phyloP scores from a whole-genome alignment of 1,140 invertebrate genomes.

The Teleopsis dalmanni region DNA sequence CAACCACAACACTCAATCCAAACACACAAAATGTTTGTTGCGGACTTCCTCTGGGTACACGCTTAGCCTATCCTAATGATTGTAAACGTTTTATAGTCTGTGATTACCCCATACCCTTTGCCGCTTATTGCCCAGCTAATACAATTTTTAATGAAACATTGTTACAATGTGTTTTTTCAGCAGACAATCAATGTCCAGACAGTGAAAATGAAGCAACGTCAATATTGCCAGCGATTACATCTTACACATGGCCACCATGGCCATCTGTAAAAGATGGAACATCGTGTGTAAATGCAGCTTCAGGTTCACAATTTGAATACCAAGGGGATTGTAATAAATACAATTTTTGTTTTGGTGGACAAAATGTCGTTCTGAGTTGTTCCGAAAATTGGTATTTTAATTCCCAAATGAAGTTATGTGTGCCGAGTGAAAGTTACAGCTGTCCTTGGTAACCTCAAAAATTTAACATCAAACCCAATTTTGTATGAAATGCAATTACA shows the following conservation, averaged over 20 bases:
- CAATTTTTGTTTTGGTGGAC: conserved; percentile 1
- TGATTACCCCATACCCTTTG: conserved; percentile 23
- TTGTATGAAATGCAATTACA: no score
- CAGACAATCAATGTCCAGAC: not conserved
- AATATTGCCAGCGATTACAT: no score
- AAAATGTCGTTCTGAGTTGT: not conserved
- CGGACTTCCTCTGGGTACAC: conserved; percentile 17
- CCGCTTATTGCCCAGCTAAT: conserved; percentile 12
- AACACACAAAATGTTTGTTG: conserved; percentile 25
- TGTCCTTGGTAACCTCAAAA: conserved; percentile 8
- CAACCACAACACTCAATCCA: conserved; percentile 11
- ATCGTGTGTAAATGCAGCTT: no score
- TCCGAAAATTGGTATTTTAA: conserved; percentile 4
- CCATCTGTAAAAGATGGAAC: not conserved
- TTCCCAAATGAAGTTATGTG: not conserved
- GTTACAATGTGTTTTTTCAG: conserved; percentile 10
- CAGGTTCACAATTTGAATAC: no score
- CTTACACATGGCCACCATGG: not conserved
- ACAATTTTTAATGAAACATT: conserved; percentile 7
- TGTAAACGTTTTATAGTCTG: conserved; percentile 25
- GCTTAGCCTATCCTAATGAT: conserved; percentile 24
- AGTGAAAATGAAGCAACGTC: not conserved
- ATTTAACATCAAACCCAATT: no score
- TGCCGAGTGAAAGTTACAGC: not conserved
- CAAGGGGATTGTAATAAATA: conserved; percentile 10